Evolutionary conservation across 1,140 invertebrate genomes (phyloP).

Genomic region (Batillaria attramentaria): DNA sequence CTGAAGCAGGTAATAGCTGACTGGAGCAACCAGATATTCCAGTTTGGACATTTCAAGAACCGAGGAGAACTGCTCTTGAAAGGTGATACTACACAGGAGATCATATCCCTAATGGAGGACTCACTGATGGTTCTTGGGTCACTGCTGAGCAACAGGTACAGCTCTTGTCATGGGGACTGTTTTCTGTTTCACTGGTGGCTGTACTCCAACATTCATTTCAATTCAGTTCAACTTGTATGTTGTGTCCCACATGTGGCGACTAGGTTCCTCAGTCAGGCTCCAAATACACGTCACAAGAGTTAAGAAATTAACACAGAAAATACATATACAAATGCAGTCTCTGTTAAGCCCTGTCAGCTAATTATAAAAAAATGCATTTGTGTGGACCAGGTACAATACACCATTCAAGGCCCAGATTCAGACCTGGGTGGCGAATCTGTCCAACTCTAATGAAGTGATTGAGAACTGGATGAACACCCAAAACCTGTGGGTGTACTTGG

Average conservation of each 20-base stretch:
- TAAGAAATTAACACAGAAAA: neutral
- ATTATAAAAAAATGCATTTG: neutral
- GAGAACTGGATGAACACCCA: slow-evolving; percentile 71
- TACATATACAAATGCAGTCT: neutral
- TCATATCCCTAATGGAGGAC: slow-evolving; percentile 93
- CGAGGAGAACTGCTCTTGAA: slow-evolving; percentile 91
- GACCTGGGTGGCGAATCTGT: slow-evolving; percentile 69
- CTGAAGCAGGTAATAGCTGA: slow-evolving; percentile 93
- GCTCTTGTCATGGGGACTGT: no score
- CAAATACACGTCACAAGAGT: neutral
- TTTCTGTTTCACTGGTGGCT: neutral
- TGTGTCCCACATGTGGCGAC: neutral
- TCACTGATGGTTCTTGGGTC: slow-evolving; percentile 95
- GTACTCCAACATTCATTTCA: no score
- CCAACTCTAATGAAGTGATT: slow-evolving; percentile 69
- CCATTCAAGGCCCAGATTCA: slow-evolving; percentile 72
- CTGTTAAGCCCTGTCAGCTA: neutral
- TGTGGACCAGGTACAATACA: slow-evolving; percentile 66
- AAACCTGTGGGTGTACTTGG: slow-evolving; percentile 71
- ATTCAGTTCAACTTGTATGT: neutral
- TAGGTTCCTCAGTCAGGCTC: neutral
- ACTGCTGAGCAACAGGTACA: slow-evolving; percentile 86
- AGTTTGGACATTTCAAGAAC: slow-evolving; percentile 95
- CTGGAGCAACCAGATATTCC: slow-evolving; percentile 92
- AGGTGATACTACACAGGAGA: slow-evolving; percentile 77